These are phyloP conservation scores for Mesorhabditis belari DNA, from an alignment of 2,888 invertebrate genomes.

Conservation along the genomic window DNA sequence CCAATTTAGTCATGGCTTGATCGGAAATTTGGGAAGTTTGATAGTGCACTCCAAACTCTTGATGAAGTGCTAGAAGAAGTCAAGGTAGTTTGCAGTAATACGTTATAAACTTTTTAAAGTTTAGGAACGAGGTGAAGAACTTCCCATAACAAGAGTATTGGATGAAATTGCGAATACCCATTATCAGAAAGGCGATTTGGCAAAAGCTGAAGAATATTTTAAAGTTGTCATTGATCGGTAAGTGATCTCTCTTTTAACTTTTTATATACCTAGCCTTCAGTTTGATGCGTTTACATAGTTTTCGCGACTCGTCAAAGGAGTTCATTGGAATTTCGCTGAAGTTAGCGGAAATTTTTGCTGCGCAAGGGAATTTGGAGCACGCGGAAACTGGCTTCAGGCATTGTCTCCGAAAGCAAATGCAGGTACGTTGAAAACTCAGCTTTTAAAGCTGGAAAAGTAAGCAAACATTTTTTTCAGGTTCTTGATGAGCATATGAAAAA, in stretches of 20 bases:
- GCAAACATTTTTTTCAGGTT: constrained; percentile 18
- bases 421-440: too few relatives aligned
- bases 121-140: constrained; percentile 66
- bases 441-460: too few relatives aligned
- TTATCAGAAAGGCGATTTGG: constrained; percentile 67
- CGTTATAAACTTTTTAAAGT: background rate
- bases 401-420: constrained; percentile 69
- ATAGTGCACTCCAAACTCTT: constrained; percentile 75
- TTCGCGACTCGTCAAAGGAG: constrained; percentile 70
- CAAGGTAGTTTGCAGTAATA: constrained; percentile 55
- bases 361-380: constrained; percentile 58
- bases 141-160: constrained; percentile 61
- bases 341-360: constrained; percentile 70
- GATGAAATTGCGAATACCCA: constrained; percentile 90
- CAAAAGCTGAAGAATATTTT: constrained; percentile 80
- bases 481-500: constrained; percentile 47
- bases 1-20: constrained; percentile 40
- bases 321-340: constrained; percentile 81
- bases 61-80: constrained; percentile 79
- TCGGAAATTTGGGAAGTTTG: constrained; percentile 54
- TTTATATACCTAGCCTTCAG: constrained; percentile 25
- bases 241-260: background rate
- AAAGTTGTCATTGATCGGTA: constrained; percentile 55
- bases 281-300: constrained; percentile 66
- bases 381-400: constrained; percentile 77